A percentile compares a stretch with the other conserved stretches of the same genome.
These are phyloP conservation scores for Indicator indicator DNA, from an alignment of 2,113 vertebrate genomes.

Conservation along the genomic window DNA sequence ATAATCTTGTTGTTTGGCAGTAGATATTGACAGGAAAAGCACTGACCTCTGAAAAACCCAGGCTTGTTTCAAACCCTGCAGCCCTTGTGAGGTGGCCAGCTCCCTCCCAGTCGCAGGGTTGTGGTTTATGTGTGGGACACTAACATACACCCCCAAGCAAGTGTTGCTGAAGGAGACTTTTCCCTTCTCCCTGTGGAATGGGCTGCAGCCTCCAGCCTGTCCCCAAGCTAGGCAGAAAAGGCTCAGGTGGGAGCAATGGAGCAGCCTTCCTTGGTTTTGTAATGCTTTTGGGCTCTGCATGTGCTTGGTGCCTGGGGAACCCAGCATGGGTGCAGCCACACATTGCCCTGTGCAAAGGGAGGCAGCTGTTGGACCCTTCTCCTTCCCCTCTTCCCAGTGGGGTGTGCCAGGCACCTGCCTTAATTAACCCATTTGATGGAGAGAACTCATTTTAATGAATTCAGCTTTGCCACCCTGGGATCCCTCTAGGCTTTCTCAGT, in stretches of 20 bases:
- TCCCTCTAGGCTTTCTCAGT: neutral
- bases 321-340: accelerated
- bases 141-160: accelerated
- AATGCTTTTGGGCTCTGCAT: neutral
- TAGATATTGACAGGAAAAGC: neutral
- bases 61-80: neutral
- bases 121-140: accelerated
- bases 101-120: neutral
- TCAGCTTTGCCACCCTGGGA: neutral
- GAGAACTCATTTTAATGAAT: neutral
- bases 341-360: accelerated
- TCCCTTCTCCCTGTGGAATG: too few species aligned
- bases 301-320: neutral
- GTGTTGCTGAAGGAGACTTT: neutral
- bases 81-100: accelerated
- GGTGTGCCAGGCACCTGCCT: neutral
- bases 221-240: neutral
- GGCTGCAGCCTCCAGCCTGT: neutral
- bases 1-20: neutral
- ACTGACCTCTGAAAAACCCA: neutral
- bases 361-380: accelerated
- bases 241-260: neutral
- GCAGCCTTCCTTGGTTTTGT: neutral
- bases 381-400: neutral
- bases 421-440: neutral